These are phyloP conservation scores for Drosophila bocki DNA, from an alignment of 1,140 invertebrate genomes.

Conservation along the genomic window DNA sequence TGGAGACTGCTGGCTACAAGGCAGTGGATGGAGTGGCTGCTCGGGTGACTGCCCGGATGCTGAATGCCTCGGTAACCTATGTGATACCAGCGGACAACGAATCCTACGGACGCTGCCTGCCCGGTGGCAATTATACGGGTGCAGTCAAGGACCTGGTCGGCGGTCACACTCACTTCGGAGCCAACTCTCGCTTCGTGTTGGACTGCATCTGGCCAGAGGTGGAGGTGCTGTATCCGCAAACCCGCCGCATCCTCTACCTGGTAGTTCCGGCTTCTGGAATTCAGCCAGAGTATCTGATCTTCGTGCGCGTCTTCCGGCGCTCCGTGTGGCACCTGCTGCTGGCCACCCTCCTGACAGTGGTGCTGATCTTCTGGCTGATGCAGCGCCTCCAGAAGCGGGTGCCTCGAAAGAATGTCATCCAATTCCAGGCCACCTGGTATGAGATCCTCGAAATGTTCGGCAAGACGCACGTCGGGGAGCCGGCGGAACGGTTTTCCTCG, in stretches of 20 bases:
- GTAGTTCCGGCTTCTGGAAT: constrained; percentile 71
- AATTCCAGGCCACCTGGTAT: constrained; percentile 47
- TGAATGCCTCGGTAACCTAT: constrained; percentile 72
- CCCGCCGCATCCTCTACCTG: constrained; percentile 47
- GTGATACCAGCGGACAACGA: constrained; percentile 61
- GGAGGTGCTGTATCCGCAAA: constrained; percentile 68
- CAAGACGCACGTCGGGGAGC: constrained; percentile 72
- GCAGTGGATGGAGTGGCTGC: constrained; percentile 66
- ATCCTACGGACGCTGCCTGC: constrained; percentile 65
- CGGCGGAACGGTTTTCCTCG: constrained; percentile 45
- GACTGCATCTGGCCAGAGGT: constrained; percentile 62
- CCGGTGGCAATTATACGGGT: constrained; percentile 64
- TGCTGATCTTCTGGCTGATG: constrained; percentile 52
- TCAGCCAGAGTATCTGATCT: constrained; percentile 70
- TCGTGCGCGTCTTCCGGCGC: constrained; percentile 63
- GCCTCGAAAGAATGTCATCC: constrained; percentile 16
- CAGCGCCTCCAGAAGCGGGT: constrained; percentile 41
- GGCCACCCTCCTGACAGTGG: constrained; percentile 53
- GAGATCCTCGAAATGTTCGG: constrained; percentile 69
- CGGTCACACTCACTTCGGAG: constrained; percentile 59
- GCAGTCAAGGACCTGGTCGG: constrained; percentile 53
- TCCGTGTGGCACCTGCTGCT: constrained; percentile 62
- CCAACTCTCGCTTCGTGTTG: constrained; percentile 69
- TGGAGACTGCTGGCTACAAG: constrained; percentile 46
- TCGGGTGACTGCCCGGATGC: constrained; percentile 25